phyloP scores from a whole-genome alignment of 2,797 vertebrate species.

The Eurystomus glaucurus region DNA sequence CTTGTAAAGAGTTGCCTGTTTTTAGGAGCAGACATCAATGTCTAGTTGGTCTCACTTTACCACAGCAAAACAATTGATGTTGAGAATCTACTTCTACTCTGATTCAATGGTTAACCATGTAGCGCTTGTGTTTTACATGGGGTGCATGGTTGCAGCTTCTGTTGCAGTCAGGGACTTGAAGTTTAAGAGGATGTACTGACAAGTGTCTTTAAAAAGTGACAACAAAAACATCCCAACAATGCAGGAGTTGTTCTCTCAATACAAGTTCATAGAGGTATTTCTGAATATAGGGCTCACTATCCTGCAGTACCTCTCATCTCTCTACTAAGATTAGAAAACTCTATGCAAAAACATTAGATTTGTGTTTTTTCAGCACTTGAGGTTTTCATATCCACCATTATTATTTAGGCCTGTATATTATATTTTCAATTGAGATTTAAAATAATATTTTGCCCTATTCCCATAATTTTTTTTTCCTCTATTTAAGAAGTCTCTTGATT shows the following conservation, averaged over 20 bases:
- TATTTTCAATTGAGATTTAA: neutral
- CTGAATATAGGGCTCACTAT: neutral
- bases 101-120: rapidly evolving
- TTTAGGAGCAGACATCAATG: neutral
- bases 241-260: neutral
- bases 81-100: neutral
- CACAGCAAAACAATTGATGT: rapidly evolving
- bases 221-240: rapidly evolving
- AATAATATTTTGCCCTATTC: neutral
- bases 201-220: neutral
- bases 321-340: neutral
- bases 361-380: neutral
- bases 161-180: neutral
- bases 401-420: neutral
- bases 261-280: neutral
- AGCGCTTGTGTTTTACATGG: rapidly evolving
- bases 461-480: neutral
- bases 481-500: neutral
- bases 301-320: neutral
- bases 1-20: neutral
- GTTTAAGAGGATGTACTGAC: neutral
- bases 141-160: neutral
- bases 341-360: neutral
- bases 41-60: neutral
- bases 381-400: neutral